Conservation (phyloP, 1,140 invertebrate genomes). For the Dolichoris vasculosae region DNA sequence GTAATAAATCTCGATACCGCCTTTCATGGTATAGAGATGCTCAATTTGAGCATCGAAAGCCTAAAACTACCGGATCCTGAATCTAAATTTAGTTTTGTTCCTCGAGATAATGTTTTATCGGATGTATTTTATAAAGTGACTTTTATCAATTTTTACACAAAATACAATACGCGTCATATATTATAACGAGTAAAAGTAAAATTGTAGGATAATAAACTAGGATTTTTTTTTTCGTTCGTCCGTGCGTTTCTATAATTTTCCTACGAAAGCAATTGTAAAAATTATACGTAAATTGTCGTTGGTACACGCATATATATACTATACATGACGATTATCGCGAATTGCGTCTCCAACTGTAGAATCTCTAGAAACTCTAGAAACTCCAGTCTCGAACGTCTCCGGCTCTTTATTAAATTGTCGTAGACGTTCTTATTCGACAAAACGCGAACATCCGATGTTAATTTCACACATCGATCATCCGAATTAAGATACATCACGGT, state of each 20-base stretch:
- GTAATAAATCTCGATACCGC: not conserved
- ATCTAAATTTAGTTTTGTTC: not conserved
- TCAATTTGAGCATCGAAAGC: not conserved
- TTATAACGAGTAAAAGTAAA: no score
- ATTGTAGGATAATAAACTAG: no score
- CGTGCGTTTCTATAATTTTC: no score
- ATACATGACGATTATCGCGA: no score
- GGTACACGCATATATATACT: no score
- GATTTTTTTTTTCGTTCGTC: no score
- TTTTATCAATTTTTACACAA: no score
- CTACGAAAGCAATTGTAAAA: no score
- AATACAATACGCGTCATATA: no score
- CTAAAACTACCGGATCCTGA: not conserved
- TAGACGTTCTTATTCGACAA: not conserved
- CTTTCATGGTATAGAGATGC: not conserved
- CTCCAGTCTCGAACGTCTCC: not conserved
- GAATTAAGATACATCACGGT: slow-evolving; percentile 3
- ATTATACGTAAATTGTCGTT: no score
- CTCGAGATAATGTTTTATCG: not conserved
- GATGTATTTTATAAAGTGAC: not conserved
- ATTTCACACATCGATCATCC: not conserved
- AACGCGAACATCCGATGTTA: not conserved
- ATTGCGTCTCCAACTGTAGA: no score
- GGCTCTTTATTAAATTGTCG: not conserved
- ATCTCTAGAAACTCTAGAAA: no score